phyloP scores from a whole-genome alignment of 2,888 invertebrate species.

The Cotesia congregata region DNA sequence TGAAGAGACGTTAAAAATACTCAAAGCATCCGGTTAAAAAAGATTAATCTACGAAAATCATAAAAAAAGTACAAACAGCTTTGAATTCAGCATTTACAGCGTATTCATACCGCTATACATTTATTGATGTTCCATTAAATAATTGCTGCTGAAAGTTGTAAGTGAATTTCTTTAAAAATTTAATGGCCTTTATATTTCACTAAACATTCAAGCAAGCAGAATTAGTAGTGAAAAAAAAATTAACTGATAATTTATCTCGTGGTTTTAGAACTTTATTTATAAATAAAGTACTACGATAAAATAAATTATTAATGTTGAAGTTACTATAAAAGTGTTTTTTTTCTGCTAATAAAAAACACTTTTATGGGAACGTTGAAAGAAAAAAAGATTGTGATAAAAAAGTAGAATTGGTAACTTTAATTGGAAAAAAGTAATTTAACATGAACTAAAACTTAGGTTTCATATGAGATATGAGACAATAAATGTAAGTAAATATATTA shows the following conservation, averaged over 20 bases:
- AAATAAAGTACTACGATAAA: not conserved
- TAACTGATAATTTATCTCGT: not conserved
- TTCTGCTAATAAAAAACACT: not conserved
- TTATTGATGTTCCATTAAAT: not conserved
- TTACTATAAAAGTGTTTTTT: not conserved
- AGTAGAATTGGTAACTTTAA: not conserved
- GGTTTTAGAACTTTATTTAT: not conserved
- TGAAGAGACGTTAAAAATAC: slow-evolving; percentile 62
- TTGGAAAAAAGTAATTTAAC: not conserved
- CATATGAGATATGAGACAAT: slow-evolving; percentile 24
- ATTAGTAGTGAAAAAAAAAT: not conserved
- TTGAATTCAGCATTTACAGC: slow-evolving; percentile 27
- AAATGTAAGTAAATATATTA: not conserved
- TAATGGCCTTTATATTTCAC: not conserved
- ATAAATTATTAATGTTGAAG: not conserved
- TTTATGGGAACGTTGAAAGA: not conserved
- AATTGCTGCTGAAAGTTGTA: slow-evolving; percentile 6
- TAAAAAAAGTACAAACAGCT: slow-evolving; percentile 36
- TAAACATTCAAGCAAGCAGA: not conserved
- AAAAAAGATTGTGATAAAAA: slow-evolving; percentile 14
- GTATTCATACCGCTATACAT: not conserved
- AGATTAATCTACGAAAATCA: slow-evolving; percentile 16
- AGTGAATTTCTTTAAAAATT: slow-evolving; percentile 1
- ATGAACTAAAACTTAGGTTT: not conserved
- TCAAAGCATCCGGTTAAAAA: not conserved